A percentile compares a stretch with the other conserved stretches of the same genome.
Conservation (phyloP, 2,113 vertebrate species). For the Forbesichthys papilliferus region DNA sequence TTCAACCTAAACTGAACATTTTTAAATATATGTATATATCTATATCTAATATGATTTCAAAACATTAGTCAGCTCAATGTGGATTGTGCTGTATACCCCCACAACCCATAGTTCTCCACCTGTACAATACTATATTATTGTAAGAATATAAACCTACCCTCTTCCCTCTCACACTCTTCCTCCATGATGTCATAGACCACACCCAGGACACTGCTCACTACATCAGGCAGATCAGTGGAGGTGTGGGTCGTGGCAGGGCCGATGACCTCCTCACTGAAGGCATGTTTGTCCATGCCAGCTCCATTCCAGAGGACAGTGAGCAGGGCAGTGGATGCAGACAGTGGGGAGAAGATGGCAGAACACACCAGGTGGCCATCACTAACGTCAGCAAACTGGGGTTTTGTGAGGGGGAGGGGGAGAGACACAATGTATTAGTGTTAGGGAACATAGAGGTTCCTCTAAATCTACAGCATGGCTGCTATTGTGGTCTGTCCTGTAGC, state of each 20-base stretch:
- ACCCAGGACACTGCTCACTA: constrained; percentile 78
- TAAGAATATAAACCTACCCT: constrained; percentile 32
- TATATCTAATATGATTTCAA: too few relatives aligned
- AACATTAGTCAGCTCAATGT: too few relatives aligned
- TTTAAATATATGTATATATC: too few relatives aligned
- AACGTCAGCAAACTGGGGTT: constrained; percentile 82
- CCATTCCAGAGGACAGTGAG: constrained; percentile 77
- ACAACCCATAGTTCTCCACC: too few relatives aligned
- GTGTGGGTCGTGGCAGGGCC: constrained; percentile 42
- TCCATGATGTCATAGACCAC: constrained; percentile 68
- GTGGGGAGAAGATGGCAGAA: constrained; percentile 82
- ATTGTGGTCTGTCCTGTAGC: too few relatives aligned
- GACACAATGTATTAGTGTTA: not conserved
- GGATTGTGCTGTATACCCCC: too few relatives aligned
- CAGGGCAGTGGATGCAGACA: constrained; percentile 76
- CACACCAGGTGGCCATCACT: constrained; percentile 60
- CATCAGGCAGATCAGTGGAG: constrained; percentile 73
- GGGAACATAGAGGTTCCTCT: too few relatives aligned
- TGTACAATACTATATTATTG: too few relatives aligned
- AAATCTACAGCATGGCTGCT: too few relatives aligned
- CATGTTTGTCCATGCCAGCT: constrained; percentile 18
- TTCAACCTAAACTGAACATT: too few relatives aligned
- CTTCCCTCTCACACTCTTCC: constrained; percentile 41
- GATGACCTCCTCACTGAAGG: constrained; percentile 6
- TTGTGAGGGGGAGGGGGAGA: not conserved